Percentiles rank a stretch among this genome's conserved stretches.
Evolutionary conservation across 2,888 invertebrate species (phyloP).

Genomic region (Zaprionus obscuricornis): DNA sequence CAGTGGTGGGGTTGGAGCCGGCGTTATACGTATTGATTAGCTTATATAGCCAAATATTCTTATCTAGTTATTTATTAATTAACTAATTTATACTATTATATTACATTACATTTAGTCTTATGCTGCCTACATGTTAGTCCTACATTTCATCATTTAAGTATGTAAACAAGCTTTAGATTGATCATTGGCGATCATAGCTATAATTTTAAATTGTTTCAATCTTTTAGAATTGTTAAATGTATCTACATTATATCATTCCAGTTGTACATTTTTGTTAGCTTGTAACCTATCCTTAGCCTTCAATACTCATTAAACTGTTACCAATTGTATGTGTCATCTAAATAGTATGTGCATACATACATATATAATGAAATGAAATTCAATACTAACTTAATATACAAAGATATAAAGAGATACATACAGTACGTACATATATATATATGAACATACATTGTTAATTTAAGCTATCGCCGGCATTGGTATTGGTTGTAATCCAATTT

Average conservation of each 20-base stretch:
- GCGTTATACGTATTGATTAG: slow-evolving; percentile 87
- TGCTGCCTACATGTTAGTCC: slow-evolving; percentile 6
- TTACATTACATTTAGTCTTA: slow-evolving; percentile 29
- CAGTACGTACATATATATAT: no score
- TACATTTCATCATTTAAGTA: slow-evolving; percentile 10
- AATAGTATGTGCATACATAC: no score
- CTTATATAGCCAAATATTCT: slow-evolving; percentile 44
- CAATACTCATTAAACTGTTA: slow-evolving; percentile 61
- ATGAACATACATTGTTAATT: no score
- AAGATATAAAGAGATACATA: no score
- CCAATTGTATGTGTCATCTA: no score
- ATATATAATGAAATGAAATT: slow-evolving; percentile 26
- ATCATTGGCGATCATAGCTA: slow-evolving; percentile 22
- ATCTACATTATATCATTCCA: slow-evolving; percentile 70
- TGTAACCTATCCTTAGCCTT: slow-evolving; percentile 40
- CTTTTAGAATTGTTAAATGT: slow-evolving; percentile 32
- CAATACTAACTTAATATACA: no score
- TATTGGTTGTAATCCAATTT: slow-evolving; percentile 30
- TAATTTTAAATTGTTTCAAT: slow-evolving; percentile 48
- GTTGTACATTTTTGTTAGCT: slow-evolving; percentile 57
- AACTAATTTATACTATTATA: slow-evolving; percentile 49
- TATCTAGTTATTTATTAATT: slow-evolving; percentile 32
- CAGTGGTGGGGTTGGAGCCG: slow-evolving; percentile 95
- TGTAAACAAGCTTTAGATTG: slow-evolving; percentile 64
- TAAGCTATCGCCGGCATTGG: background rate